Evolutionary conservation across 1,140 invertebrate genomes (phyloP), one percentile per base, ranked within the genome.

Genomic region (Cotesia chilonis): DNA sequence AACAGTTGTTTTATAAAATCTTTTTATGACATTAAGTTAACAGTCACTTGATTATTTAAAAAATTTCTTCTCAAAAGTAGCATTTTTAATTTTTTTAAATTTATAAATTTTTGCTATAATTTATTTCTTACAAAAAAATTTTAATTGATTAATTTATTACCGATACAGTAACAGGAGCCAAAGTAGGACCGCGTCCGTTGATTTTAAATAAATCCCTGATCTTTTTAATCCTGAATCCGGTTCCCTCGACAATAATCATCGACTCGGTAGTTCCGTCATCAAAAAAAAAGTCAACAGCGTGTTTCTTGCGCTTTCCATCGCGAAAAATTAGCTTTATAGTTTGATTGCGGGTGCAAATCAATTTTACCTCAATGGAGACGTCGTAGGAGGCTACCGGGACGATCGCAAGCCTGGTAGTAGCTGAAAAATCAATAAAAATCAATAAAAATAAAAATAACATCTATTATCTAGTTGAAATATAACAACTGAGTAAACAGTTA

Each of bases 81-180:
- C 1, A 17, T 17, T 17, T 17, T 17, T 17, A 1, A 17, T 17
- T 17, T 17, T 17, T 17, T 17, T 17, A 17, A 14, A 14, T 14
- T 14, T 14, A 14, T 14, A 14, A 14, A 17, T 17, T 17, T 17
- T 17, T 17, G 17, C 17, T 17, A 17, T 17, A 17, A 17, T 17
- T 17, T 17, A 17, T 17, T 17, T 17, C 0, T 0, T 17, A 17
- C 17, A 17, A 17, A 36, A 52, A 52, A 68, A 14, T 17, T 17
- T 17, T 17, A 17, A 17, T 17, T 17, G 1, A 17, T 17, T 17
- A 17, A 14, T 52, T 59, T 5, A 35, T 83, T 84, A 92, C 91
- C 85, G 90, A 88, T 55, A 92, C 79, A 2, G 90, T 82, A 4
- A 92, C 81, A 77, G 90, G 89, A 14, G 87, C 84, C 0, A 88